Conservation (phyloP, 2,797 vertebrate species). For the Acrossocheilus fasciatus region DNA sequence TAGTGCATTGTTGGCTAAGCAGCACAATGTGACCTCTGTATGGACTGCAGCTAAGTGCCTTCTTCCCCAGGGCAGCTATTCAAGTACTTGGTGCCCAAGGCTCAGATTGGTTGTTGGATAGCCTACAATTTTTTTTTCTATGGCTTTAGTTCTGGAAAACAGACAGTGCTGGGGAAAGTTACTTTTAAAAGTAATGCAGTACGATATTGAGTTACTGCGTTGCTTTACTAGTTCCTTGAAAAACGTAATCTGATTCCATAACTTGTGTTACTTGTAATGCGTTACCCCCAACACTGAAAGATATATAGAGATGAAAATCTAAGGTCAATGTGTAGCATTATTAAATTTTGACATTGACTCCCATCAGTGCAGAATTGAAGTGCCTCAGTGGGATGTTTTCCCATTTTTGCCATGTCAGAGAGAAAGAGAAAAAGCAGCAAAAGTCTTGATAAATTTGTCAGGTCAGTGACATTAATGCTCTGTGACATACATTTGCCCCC, state of each 20-base stretch:
- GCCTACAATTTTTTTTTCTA: not conserved
- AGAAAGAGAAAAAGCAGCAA: conserved; percentile 2
- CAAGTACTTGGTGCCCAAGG: not conserved
- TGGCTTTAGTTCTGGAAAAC: not conserved
- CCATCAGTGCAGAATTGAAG: not conserved
- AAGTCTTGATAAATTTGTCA: conserved; percentile 30
- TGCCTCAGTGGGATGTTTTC: not conserved
- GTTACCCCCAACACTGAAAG: not conserved
- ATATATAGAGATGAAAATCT: not conserved
- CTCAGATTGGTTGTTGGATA: not conserved
- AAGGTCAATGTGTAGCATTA: not conserved
- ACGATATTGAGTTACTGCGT: not conserved
- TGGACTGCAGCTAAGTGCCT: conserved; percentile 40
- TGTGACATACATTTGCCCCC: conserved; percentile 35
- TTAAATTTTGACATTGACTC: not conserved
- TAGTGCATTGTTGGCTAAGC: conserved; percentile 55
- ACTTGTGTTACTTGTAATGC: not conserved
- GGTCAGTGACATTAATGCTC: conserved; percentile 49
- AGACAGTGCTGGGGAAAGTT: not conserved
- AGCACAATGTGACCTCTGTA: conserved; percentile 50
- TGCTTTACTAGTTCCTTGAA: no score
- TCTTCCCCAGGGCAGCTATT: conserved; percentile 4
- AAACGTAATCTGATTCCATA: no score
- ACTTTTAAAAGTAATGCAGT: not conserved
- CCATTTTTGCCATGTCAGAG: not conserved